Evolutionary conservation across 2,797 vertebrate species (phyloP).

Genomic region (Rhyacichthys aspro): DNA sequence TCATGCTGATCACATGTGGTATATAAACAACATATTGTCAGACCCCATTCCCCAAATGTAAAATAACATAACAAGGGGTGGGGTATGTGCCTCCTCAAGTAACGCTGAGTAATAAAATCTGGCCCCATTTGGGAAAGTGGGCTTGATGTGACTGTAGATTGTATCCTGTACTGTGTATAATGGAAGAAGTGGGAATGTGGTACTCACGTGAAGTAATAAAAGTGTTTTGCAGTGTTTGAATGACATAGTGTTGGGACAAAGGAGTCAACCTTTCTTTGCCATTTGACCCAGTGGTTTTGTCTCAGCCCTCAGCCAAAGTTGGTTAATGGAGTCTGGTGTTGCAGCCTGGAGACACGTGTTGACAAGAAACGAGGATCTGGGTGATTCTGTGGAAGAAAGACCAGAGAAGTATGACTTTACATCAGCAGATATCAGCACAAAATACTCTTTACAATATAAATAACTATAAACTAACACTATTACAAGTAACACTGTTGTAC

Average conservation of each 20-base stretch:
- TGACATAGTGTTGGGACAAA: constrained; percentile 3
- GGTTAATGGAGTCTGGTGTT: neutral
- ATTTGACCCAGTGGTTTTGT: constrained; percentile 5
- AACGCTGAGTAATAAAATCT: neutral
- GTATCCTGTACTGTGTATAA: neutral
- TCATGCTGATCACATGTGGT: constrained; percentile 4
- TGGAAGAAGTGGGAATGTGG: neutral
- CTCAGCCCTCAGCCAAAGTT: neutral
- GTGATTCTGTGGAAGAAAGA: neutral
- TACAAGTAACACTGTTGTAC: no score
- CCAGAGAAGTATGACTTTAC: neutral
- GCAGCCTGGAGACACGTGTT: neutral
- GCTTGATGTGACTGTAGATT: neutral
- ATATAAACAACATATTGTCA: neutral
- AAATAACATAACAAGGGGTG: constrained; percentile 2
- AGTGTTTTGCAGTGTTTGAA: neutral
- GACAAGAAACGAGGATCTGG: neutral
- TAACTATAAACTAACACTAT: no score
- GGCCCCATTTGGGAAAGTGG: neutral
- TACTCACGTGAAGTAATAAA: constrained; percentile 1
- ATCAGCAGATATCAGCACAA: neutral
- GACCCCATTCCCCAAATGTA: neutral
- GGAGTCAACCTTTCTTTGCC: neutral
- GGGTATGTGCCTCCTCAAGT: neutral
- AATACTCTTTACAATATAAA: no score